These are phyloP conservation scores for Rhinopomastus cyanomelas DNA, from an alignment of 2,113 vertebrate species.

Conservation along the genomic window DNA sequence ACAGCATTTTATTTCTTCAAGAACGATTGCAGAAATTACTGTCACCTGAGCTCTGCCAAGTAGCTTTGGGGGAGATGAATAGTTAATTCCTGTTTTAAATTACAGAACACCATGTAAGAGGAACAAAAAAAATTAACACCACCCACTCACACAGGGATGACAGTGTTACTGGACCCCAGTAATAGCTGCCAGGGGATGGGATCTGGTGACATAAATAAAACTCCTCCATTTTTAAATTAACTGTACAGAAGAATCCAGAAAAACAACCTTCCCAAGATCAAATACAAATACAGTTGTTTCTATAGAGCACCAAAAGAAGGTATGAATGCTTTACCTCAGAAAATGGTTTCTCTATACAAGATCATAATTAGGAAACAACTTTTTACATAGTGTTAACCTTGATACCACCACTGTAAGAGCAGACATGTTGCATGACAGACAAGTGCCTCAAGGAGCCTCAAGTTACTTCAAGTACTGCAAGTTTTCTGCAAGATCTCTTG, in stretches of 20 bases:
- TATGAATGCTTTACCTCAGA: neutral
- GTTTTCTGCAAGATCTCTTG: neutral
- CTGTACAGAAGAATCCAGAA: neutral
- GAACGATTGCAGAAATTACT: neutral
- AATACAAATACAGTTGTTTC: neutral
- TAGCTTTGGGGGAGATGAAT: neutral
- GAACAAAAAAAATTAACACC: neutral
- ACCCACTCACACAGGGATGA: neutral
- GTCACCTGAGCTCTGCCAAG: neutral
- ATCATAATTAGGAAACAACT: neutral
- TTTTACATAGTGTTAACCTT: neutral
- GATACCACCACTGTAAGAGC: neutral
- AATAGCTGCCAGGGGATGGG: neutral
- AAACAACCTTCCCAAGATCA: neutral
- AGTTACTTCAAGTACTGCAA: neutral
- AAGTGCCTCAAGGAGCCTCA: neutral
- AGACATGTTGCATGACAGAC: neutral
- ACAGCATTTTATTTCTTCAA: neutral
- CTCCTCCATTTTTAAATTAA: neutral
- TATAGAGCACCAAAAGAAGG: fast-evolving
- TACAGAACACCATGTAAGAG: neutral
- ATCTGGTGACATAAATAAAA: neutral
- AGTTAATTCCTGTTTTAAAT: neutral
- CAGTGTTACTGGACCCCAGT: neutral
- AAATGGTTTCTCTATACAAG: neutral